Evolutionary conservation across 2,888 invertebrate species (phyloP), one percentile per base, ranked within the genome.

Genomic region (Baccha elongata): DNA sequence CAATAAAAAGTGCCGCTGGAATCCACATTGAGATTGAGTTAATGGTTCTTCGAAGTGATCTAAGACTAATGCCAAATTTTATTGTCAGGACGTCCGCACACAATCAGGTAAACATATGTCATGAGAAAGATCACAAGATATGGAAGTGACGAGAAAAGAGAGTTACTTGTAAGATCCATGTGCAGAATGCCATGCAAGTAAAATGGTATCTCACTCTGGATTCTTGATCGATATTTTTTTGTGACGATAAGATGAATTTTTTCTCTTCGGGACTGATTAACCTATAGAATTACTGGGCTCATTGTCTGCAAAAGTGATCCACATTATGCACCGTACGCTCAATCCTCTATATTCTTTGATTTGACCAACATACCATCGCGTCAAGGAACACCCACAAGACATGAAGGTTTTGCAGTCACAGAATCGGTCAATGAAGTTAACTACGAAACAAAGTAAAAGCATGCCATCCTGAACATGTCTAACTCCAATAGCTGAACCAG

Each of bases 121-220:
- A 91, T 83, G 90, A 90, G 37, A 92, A 88, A 89, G 89, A 89
- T 89, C n/a, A 87, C 84, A 15, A 93, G 86, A 80, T 92, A 93
- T 0, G 93, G 93, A 19, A 93, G 85, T 0, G 92, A 92, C 3
- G 92, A 92, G 29, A 90, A 88, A 1, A 90, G 26, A 0, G 92
- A 92, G 74, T 92, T 92, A 89, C 91, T 87, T 87, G 92, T 91
- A 21, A 95, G 93, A 46, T 94, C 90, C 83, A 93, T 93, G 11
- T 91, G 90, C 0, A 94, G 89, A 0, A 94, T 92, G 58, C 92
- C 91, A 67, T 92, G 92, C 91, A 95, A 92, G 86, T 94, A 95
- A 0, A 92, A 92, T 0, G 95, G 95, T 79, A 87, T 79, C 88
- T 95, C 93, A 0, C 94, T 93, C 85, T 94, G 91, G 23, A 95